Conservation (phyloP, 2,888 invertebrate genomes). For the Cryptus armator region DNA sequence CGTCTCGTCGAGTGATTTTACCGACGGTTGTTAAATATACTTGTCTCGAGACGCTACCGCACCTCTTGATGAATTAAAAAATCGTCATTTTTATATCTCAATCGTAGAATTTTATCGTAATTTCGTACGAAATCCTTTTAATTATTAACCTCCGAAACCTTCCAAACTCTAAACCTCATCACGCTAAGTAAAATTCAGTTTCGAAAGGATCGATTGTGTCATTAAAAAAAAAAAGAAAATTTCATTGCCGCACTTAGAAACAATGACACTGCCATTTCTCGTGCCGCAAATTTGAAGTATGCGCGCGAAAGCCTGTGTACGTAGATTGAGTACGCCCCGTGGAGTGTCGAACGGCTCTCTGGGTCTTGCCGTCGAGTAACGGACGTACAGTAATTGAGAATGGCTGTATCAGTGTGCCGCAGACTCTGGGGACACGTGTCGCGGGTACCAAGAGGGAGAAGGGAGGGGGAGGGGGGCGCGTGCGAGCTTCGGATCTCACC, state of each 20-base stretch:
- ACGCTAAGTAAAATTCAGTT: background rate
- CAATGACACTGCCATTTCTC: conserved; percentile 28
- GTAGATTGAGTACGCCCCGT: conserved; percentile 12
- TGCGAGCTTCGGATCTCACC: conserved; percentile 64
- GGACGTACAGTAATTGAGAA: conserved; percentile 81
- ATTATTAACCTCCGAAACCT: background rate
- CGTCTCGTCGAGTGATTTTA: no score
- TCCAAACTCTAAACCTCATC: background rate
- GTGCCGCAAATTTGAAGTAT: conserved; percentile 16
- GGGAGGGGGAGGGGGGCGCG: conserved; percentile 47
- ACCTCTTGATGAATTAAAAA: no score
- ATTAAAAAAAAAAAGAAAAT: background rate
- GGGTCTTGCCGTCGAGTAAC: conserved; percentile 38
- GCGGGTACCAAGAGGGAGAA: conserved; percentile 32
- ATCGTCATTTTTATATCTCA: no score
- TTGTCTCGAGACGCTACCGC: no score
- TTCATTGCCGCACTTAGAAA: background rate
- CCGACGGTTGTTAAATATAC: no score
- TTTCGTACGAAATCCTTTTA: background rate
- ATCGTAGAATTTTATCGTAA: background rate
- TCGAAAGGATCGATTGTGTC: background rate
- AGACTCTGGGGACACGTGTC: conserved; percentile 79
- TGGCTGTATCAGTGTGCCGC: conserved; percentile 82
- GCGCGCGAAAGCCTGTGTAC: background rate
- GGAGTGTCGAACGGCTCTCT: conserved; percentile 4